Evolutionary conservation across 2,888 invertebrate species (phyloP).

Genomic region (Ernsta delagoae): DNA sequence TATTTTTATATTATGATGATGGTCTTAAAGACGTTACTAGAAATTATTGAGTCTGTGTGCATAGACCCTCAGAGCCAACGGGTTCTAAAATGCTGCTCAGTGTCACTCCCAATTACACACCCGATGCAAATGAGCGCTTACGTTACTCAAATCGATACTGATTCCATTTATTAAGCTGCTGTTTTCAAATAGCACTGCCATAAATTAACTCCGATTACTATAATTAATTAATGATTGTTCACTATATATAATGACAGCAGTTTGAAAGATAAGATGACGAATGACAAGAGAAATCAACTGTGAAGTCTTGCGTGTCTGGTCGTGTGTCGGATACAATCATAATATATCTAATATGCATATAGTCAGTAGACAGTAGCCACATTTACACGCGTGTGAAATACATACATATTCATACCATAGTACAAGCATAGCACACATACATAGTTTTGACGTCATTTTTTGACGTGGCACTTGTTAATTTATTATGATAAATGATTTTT

Average conservation of each 20-base stretch:
- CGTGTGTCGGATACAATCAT: neutral
- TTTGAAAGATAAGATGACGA: neutral
- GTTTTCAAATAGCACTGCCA: neutral
- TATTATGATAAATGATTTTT: no score
- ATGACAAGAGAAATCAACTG: neutral
- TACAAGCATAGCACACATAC: neutral
- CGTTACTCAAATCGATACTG: neutral
- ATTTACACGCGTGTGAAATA: neutral
- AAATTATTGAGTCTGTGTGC: neutral
- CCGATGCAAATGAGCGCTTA: neutral
- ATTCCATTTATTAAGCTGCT: neutral
- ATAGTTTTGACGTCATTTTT: neutral
- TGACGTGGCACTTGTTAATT: no score
- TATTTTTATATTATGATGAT: no score
- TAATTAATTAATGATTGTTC: neutral
- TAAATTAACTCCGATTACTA: neutral
- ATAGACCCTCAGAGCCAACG: neutral
- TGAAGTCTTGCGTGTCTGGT: neutral
- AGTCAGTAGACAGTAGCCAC: neutral
- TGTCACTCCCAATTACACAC: neutral
- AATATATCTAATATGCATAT: no score
- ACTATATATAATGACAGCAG: neutral
- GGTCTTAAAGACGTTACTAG: no score
- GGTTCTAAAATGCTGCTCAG: slow-evolving; percentile 1
- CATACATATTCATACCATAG: neutral